Evolutionary conservation across 2,797 vertebrate genomes (phyloP), one percentile per base, ranked within the genome.

Genomic region (Rhinella marina): DNA sequence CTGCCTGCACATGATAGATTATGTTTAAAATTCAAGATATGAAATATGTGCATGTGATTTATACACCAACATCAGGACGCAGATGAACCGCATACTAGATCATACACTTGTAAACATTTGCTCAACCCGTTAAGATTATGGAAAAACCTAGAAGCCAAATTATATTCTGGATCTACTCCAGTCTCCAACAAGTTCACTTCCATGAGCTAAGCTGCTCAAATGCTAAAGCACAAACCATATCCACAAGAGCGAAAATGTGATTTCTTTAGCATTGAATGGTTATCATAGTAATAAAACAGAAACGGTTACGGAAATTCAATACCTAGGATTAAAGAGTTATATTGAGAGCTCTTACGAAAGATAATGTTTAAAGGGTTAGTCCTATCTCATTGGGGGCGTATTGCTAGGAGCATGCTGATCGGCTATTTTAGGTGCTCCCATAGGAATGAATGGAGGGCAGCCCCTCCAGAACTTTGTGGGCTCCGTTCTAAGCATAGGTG

Each of bases 71-170:
- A 54, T 23, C 9, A 54, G 50, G 61, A 68, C 48, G 41, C 19
- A 79, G 75, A 68, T 54, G 75, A 70, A 57, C 41, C 41, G 62
- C 62, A 86, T n/a, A 59, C 54, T 72, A 77, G 56, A 77, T 80
- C 64, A 72, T 57, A 32, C 7, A 70, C 27, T 70, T 81, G 13
- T 72, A 81, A 86, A 81, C 77, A 86, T 86, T 79, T 72, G 48
- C 77, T 80, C 29, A 72, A 81, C 85, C 77, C 72, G 77, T 29
- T 80, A 66, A 81, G 64, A 50, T 41, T 81, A 70, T 86, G 85
- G 77, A 86, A 86, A 80, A 73, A 72, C 48, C 23, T 19, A 29
- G 50, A 70, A 86, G 62, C 76, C 64, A 81, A 72, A 29, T 80
- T 41, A 8, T 54, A n/a, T 73, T 32, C 32, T 87, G 86, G 86